Conservation (phyloP, 1,140 invertebrate genomes). For the Heliconius eleuchia region DNA sequence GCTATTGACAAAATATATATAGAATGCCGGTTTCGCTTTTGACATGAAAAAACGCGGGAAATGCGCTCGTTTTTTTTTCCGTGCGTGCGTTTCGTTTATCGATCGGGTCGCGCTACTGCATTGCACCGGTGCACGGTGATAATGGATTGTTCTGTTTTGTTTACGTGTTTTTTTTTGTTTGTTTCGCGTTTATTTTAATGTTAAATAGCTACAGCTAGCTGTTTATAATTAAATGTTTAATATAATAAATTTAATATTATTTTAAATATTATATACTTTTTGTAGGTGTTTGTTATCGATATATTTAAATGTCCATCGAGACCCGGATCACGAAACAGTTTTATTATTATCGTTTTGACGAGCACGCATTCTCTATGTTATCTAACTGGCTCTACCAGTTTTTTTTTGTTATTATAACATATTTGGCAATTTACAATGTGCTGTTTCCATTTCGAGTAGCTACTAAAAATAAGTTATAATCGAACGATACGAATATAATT, state of each 20-base stretch:
- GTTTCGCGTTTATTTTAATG: not conserved
- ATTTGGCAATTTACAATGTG: conserved; percentile 23
- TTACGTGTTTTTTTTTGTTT: conserved; percentile 47
- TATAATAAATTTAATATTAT: not conserved
- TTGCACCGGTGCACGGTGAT: conserved; percentile 60
- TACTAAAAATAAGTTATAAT: conserved; percentile 2
- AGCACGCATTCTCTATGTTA: conserved; percentile 42
- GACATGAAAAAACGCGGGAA: conserved; percentile 63
- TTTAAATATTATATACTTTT: not conserved
- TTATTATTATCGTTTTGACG: conserved; percentile 42
- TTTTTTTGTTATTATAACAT: conserved; percentile 35
- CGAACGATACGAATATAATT: not conserved
- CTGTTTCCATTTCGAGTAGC: conserved; percentile 4
- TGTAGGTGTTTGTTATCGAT: not conserved
- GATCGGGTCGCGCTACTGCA: conserved; percentile 63
- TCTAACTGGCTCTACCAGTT: conserved; percentile 50
- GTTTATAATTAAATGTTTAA: not conserved
- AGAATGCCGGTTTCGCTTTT: conserved; percentile 22
- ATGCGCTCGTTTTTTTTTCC: conserved; percentile 42
- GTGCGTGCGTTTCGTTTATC: conserved; percentile 58
- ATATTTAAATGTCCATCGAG: not conserved
- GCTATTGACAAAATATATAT: not conserved
- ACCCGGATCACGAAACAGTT: conserved; percentile 37
- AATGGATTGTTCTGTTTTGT: conserved; percentile 54
- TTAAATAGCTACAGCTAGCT: not conserved